phyloP scores from a whole-genome alignment of 2,797 vertebrate genomes.

The Crypturellus tataupa region DNA sequence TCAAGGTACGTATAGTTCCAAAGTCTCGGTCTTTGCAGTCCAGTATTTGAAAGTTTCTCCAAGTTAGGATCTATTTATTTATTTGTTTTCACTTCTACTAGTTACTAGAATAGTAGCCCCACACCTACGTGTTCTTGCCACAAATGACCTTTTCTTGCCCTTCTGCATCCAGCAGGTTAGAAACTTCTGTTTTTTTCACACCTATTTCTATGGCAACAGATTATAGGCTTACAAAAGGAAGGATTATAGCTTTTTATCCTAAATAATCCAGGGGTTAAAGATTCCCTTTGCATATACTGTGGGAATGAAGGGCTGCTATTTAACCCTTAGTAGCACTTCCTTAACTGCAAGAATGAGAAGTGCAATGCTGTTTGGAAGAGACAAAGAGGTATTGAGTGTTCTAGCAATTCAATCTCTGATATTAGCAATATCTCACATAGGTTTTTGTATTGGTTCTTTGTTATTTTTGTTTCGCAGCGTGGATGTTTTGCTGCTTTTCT shows the following conservation, averaged over 20 bases:
- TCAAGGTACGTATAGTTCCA: background rate
- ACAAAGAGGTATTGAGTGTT: rapidly evolving
- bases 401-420: background rate
- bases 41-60: background rate
- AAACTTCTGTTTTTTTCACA: background rate
- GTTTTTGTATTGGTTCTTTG: background rate
- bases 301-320: background rate
- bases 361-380: background rate
- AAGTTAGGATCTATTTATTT: background rate
- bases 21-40: background rate
- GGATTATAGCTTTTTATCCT: conserved; percentile 32
- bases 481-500: background rate
- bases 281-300: background rate
- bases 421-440: background rate
- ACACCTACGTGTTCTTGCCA: background rate
- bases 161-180: background rate
- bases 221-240: background rate
- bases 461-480: background rate
- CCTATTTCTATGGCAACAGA: conserved; percentile 62
- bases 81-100: background rate
- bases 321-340: background rate
- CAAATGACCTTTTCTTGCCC: background rate
- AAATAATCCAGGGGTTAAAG: background rate
- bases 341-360: background rate
- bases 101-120: background rate